Percentiles rank a stretch among this genome's conserved stretches.
Conservation (phyloP, 2,113 vertebrate species). For the Strigops habroptila region DNA sequence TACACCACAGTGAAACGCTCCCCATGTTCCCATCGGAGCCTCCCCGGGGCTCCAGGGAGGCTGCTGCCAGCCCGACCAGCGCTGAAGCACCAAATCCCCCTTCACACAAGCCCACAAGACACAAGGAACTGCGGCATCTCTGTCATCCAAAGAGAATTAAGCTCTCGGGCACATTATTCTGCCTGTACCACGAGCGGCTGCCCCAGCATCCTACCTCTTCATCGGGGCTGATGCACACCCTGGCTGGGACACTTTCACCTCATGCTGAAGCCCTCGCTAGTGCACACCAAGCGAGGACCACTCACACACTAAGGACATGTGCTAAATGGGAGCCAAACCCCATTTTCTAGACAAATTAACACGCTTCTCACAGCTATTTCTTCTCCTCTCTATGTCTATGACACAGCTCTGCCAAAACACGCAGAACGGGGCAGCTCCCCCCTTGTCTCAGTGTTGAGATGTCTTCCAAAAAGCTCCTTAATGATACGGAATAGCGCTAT, state of each 20-base stretch:
- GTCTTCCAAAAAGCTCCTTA: not conserved
- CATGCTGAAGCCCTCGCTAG: not conserved
- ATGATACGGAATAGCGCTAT: not conserved
- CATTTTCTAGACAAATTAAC: not conserved
- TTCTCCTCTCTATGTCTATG: not conserved
- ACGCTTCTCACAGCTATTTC: not conserved
- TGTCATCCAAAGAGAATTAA: not conserved
- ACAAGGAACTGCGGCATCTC: not conserved
- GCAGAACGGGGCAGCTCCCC: rapidly evolving
- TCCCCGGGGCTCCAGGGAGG: not conserved
- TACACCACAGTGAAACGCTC: not conserved
- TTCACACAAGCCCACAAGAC: not conserved
- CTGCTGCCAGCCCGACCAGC: not conserved
- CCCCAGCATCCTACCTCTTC: not conserved
- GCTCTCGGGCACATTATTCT: not conserved
- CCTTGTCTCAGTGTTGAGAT: not conserved
- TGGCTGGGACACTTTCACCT: not conserved
- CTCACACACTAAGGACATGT: not conserved
- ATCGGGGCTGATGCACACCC: not conserved
- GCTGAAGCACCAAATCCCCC: not conserved
- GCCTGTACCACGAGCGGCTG: rapidly evolving
- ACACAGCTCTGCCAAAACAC: not conserved
- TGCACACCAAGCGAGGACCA: rapidly evolving
- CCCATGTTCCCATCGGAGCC: not conserved
- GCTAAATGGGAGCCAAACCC: not conserved